Evolutionary conservation across 2,888 invertebrate genomes (phyloP), one percentile per base, ranked within the genome.

Genomic region (Ichneumoninae sp.): DNA sequence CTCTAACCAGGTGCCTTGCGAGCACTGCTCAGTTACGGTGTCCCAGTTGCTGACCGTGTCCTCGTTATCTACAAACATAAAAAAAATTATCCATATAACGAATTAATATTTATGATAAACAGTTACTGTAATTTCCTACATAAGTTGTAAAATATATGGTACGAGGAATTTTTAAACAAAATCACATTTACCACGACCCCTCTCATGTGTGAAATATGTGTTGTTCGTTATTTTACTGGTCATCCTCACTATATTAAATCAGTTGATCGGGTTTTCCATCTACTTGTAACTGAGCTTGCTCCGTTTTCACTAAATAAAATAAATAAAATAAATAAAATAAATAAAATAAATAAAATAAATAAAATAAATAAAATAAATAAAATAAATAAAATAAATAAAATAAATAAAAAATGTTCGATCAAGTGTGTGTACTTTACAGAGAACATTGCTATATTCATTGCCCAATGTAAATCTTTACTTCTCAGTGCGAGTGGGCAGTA

Each of bases 1-100:
- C 22, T 60, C 30, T 16, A 30, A 30, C 60, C 60, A 60, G 60
- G 60, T 60, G 60, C 60, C 16, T 54, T 22, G 22, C 22, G 8
- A 22, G 10, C 22, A 22, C 22, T 22, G 7, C 22, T 22, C 8
- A 54, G 22, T 22, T 22, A 22, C 54, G 22, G 54, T 54, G 54
- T 54, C 54, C 54, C 54, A 54, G 8, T 54, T 22, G 8, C 54
- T 54, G 54, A 54, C 54, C 54, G 54, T 54, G 19, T 54, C 22
- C 54, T 54, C 22, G 54, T 54, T 54, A 22, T 22, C 22, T 26
- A 10, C 22, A 22, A 5, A 26, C 26, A 57, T 13, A 1, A 13
- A 26, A 57, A 57, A 22, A 13, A 57, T 26, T 13, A 13, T 57
- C 3, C 13, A 13, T 13, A 22, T 22, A 57, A 22, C 4, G 26